Conservation (phyloP, 30 jellyfish, hydroid and myxozoan genomes). For the Nemopilema nomurai region DNA sequence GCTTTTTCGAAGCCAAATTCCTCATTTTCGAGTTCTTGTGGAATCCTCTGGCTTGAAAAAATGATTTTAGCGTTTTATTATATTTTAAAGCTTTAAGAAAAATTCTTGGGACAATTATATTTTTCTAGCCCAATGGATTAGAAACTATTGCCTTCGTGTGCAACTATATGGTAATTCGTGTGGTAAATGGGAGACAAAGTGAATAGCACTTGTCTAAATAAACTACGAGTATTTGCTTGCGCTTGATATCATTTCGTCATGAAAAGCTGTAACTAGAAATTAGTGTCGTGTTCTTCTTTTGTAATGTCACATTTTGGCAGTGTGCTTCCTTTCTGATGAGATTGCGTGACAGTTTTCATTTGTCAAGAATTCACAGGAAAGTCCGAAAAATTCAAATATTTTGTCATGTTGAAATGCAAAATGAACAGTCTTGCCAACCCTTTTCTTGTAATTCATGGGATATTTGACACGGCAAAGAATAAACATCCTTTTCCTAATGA, state of each 20-base stretch:
- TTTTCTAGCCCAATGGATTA: too few species aligned
- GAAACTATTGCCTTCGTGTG: too few species aligned
- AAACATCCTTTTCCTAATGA: background rate
- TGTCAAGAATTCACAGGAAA: slow-evolving; percentile 3
- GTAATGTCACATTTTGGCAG: background rate
- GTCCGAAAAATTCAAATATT: background rate
- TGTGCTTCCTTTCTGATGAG: slow-evolving; percentile 2
- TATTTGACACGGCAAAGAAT: slow-evolving; percentile 2
- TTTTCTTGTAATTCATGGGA: slow-evolving; percentile 16
- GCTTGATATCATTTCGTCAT: too few species aligned
- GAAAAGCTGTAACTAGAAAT: too few species aligned
- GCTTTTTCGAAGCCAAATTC: slow-evolving; percentile 3
- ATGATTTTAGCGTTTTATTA: too few species aligned
- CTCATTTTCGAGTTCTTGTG: slow-evolving; percentile 1
- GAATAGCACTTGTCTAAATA: too few species aligned
- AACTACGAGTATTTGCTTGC: too few species aligned
- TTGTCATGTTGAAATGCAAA: background rate
- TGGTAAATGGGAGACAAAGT: too few species aligned
- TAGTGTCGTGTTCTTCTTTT: background rate
- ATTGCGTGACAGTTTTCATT: background rate
- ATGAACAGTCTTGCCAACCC: slow-evolving; percentile 7
- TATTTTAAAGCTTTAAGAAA: too few species aligned
- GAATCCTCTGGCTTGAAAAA: slow-evolving; percentile 17
- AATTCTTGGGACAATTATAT: too few species aligned
- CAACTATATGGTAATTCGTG: too few species aligned